Evolutionary conservation across 2,888 invertebrate species (phyloP), one percentile per base, ranked within the genome.

Genomic region (Caradrina clavipalpis): DNA sequence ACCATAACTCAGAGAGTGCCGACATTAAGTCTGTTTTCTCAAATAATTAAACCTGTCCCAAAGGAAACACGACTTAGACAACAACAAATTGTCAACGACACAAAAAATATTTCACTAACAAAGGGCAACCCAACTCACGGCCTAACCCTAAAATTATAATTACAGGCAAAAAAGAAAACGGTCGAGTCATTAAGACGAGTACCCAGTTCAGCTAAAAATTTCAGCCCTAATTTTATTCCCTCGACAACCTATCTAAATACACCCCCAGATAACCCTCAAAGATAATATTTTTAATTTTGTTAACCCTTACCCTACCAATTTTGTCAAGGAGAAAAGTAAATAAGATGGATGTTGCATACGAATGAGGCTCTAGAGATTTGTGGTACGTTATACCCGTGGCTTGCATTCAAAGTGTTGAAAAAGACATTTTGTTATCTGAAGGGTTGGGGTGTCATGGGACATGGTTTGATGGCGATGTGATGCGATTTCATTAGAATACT

Each of bases 291-390:
- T 85, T 78, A 81, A 83, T 83, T 85, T 76, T 21, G 67, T 74
- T 69, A 69, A 57, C 69, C 57, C 31, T 19, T 57, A 73, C 69
- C 51, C 71, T 15, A n/a, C 49, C 60, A 49, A 63, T 73, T 72
- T 54, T 63, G 77, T 70, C 69, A 57, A 69, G 66, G 70, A 80
- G 87, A 87, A 82, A 83, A 77, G 83, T 85, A 88, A 86, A 87
- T 81, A 80, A 83, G 76, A 86, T 86, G 86, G 77, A 86, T 83
- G 82, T 82, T 84, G 89, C 86, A 89, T 90, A 89, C 87, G 82
- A 88, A 90, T 88, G 72, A 81, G 80, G 76, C 64, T 31, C 54
- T 21, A 45, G 70, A 82, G 78, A 76, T 78, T 82, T 83, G 79
- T 81, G 80, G 78, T 73, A 80, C 76, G 73, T 76, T 62, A 69